Evolutionary conservation across 2,797 vertebrate genomes (phyloP), one percentile per base, ranked within the genome.

Genomic region (Etheostoma nigrum): DNA sequence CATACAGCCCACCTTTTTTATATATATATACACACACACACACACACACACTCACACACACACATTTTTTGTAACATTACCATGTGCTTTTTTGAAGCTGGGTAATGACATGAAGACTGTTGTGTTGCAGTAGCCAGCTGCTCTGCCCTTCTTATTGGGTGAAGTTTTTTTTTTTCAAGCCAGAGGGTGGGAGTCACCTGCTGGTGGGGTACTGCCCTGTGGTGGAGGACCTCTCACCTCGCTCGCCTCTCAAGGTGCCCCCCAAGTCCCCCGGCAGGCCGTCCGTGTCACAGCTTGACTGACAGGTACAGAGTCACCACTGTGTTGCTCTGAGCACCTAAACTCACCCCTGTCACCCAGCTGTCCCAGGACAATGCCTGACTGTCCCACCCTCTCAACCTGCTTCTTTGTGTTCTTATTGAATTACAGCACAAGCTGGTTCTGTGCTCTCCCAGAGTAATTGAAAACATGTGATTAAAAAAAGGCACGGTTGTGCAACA

Each of bases 241-340:
- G 0, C 63, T 74, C 33, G 8, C 55, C 79, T 80, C 63, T 75
- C 7, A n/a, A 67, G 78, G 55, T 36, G 54, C 59, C 58, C 67
- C 71, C 58, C 57, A 73, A 42, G 40, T 75, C 52, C 81, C 82
- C 61, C 44, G 16, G 57, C 72, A 64, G 77, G 67, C 84, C 83
- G 82, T 61, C 51, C 0, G 21, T 88, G 88, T 91, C 92, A 79
- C 63, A 19, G 70, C 63, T 89, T 95, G 93, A 95, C 68, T 95
- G 95, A 93, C 91, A 51, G 86, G 71, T 93, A 93, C 93, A 94
- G 93, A 92, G 91, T 94, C 89, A 90, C 82, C 68, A 65, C 83
- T 89, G 87, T 82, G 89, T 67, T 40, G 75, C 66, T 60, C 53
- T 0, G 71, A 30, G 86, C 78, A 82, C 85, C 85, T 12, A 30